Evolutionary conservation across 2,113 vertebrate species (phyloP).

Genomic region (Eclectus roratus): DNA sequence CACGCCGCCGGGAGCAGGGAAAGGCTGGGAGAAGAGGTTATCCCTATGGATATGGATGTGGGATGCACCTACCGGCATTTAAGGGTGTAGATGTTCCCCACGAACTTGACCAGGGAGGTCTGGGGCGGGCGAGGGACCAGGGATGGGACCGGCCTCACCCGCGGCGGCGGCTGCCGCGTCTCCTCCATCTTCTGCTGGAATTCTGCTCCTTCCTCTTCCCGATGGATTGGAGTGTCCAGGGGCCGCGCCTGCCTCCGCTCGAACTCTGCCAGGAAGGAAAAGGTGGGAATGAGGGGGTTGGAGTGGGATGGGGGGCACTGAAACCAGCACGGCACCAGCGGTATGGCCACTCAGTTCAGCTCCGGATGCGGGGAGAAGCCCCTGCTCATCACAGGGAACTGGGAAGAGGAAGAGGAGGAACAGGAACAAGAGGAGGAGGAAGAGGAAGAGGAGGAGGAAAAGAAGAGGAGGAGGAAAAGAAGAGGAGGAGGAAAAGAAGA

Average conservation of each 20-base stretch:
- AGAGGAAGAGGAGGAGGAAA: too few species aligned
- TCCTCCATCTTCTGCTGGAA: constrained; percentile 77
- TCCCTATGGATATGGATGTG: background rate
- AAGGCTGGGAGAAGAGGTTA: background rate
- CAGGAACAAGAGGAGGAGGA: background rate
- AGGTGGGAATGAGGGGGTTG: background rate
- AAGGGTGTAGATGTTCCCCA: constrained; percentile 94
- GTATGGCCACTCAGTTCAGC: accelerated
- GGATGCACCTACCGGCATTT: constrained; percentile 87
- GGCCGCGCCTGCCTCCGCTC: constrained; percentile 83
- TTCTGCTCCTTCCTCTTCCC: constrained; percentile 74
- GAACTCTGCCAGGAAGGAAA: constrained; percentile 71
- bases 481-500: too few species aligned
- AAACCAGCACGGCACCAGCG: accelerated
- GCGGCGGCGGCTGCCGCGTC: constrained; percentile 80
- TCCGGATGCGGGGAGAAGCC: background rate
- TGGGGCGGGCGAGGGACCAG: constrained; percentile 91
- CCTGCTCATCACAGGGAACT: background rate
- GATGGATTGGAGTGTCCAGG: constrained; percentile 75
- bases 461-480: too few species aligned
- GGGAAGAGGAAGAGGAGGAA: background rate
- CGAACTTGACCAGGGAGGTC: constrained; percentile 91
- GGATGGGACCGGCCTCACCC: constrained; percentile 87
- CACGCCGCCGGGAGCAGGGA: accelerated
- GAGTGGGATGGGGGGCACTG: accelerated